Conservation (phyloP, 2,797 vertebrate species). For the Melanotaenia trifasciata region DNA sequence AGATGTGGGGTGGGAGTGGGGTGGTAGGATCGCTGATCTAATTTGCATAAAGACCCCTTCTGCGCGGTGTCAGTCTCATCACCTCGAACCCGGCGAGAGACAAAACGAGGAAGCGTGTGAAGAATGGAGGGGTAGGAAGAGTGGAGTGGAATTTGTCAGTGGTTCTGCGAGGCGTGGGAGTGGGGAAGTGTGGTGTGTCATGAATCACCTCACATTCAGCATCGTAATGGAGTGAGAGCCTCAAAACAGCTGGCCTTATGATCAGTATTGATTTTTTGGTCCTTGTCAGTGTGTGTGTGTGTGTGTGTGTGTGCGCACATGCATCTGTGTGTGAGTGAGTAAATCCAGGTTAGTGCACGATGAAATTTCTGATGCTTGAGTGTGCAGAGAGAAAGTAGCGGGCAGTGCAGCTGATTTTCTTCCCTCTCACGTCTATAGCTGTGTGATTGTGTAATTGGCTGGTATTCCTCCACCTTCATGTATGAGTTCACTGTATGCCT, state of each 20-base stretch:
- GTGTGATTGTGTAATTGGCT: constrained; percentile 72
- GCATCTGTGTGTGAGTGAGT: constrained; percentile 19
- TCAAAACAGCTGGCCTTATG: constrained; percentile 78
- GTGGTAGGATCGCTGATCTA: constrained; percentile 39
- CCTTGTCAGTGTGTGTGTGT: constrained; percentile 24
- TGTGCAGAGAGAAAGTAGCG: constrained; percentile 41
- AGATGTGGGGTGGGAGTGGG: neutral
- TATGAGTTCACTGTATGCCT: constrained; percentile 45
- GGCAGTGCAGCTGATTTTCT: constrained; percentile 55
- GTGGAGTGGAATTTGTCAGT: constrained; percentile 63
- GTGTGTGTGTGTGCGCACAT: constrained; percentile 21
- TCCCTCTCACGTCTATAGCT: constrained; percentile 57
- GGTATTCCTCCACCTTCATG: constrained; percentile 52
- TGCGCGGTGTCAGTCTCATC: constrained; percentile 57
- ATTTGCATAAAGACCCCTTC: constrained; percentile 78
- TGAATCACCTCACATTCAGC: constrained; percentile 75
- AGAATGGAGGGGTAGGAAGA: constrained; percentile 30
- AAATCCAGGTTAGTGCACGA: constrained; percentile 29
- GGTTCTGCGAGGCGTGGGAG: constrained; percentile 63
- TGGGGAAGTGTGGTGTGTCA: constrained; percentile 64
- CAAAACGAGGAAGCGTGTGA: constrained; percentile 1
- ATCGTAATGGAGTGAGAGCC: constrained; percentile 71
- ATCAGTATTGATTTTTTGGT: constrained; percentile 80
- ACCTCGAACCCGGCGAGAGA: constrained; percentile 43
- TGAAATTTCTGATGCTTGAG: constrained; percentile 49